A percentile compares a stretch with the other conserved stretches of the same genome.
Conservation (phyloP, 2,888 invertebrate species). For the Lasioglossum morio region DNA sequence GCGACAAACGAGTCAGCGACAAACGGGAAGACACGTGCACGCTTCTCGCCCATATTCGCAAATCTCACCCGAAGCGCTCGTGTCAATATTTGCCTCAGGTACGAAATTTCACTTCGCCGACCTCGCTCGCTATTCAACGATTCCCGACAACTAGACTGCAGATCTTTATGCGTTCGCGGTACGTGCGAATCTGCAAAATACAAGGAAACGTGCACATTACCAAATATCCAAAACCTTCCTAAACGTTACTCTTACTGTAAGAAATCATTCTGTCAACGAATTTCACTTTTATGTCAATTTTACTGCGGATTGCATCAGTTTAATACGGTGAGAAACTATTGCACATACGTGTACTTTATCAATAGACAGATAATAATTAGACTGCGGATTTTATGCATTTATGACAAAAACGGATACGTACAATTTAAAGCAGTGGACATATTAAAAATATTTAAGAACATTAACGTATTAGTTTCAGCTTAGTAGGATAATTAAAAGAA, state of each 20-base stretch:
- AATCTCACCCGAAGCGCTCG: conserved; percentile 57
- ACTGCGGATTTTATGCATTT: too few relatives aligned
- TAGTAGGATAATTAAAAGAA: too few relatives aligned
- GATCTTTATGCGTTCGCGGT: neutral
- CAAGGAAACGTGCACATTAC: neutral
- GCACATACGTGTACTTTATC: too few relatives aligned
- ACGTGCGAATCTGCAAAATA: neutral
- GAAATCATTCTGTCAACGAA: neutral
- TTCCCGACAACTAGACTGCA: neutral
- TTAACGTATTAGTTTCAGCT: too few relatives aligned
- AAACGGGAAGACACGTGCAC: conserved; percentile 60
- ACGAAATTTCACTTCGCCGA: neutral
- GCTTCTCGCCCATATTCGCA: conserved; percentile 64
- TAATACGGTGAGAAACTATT: too few relatives aligned
- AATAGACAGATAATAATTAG: too few relatives aligned
- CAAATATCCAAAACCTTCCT: neutral
- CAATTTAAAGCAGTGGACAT: too few relatives aligned
- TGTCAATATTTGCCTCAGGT: conserved; percentile 46
- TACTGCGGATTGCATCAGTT: too few relatives aligned
- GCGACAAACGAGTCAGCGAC: conserved; percentile 69
- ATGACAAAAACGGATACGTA: too few relatives aligned
- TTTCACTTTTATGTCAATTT: neutral
- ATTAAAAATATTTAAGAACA: too few relatives aligned
- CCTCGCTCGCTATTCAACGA: neutral
- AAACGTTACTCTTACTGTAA: neutral